Evolutionary conservation across 2,113 vertebrate species (phyloP), one percentile per base, ranked within the genome.

Genomic region (Circaetus gallicus): DNA sequence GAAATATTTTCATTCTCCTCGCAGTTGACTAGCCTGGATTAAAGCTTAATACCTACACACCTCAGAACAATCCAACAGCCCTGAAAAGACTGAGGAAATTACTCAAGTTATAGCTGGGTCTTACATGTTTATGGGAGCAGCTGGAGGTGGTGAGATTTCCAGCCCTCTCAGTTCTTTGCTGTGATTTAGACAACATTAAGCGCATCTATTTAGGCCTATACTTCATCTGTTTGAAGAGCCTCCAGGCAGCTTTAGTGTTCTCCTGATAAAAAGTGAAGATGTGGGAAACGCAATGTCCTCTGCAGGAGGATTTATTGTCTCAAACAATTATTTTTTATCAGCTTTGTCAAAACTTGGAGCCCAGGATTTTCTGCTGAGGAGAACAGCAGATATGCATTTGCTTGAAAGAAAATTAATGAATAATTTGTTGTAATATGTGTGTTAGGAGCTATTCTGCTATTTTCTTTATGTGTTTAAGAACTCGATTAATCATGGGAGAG

Each of bases 111-210:
- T 58, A 84, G 74, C 82, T 63, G 32, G 32, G 45, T 88, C 77
- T 94, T 90, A 82, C 0, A 0, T 71, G 47, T 95, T 96, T 93
- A 82, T 74, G 67, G 76, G 72, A 96, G 69, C 88, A 95, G 73
- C 70, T 94, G 91, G 92, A 94, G 49, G 49, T 77, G 61, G n/a
- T 66, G 78, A 97, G 89, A 90, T 95, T 97, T 97, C 89, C 83
- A 95, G 87, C 38, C 76, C 47, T 93, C 55, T 95, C 92, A 65
- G 82, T 95, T 78, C 74, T 93, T 90, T 71, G 82, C 91, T 94
- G 87, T 96, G 96, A 97, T 98, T 97, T 96, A 97, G 87, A 95
- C 69, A 96, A 92, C 72, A 93, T 96, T 95, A 97, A 96, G 82
- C 70, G 90, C 92, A 95, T 82, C 79, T 94, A 79, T 91, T 95